Conservation (phyloP, 2,888 invertebrate species). For the Tricholauxania praeusta region DNA sequence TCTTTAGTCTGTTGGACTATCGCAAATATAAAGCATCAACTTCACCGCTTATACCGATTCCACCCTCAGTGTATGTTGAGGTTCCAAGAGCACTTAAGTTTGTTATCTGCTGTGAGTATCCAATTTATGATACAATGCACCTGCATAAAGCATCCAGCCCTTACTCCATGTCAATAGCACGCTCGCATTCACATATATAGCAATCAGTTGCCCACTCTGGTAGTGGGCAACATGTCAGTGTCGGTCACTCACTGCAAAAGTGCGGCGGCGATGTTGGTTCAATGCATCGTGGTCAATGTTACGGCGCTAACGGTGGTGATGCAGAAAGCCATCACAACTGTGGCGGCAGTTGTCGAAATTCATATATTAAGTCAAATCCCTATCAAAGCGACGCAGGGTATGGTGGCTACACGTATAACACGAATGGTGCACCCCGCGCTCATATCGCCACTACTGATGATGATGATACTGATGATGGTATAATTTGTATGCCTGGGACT, state of each 20-base stretch:
- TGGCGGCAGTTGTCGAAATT: conserved; percentile 62
- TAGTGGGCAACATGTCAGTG: conserved; percentile 58
- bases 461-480: conserved; percentile 61
- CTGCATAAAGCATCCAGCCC: conserved; percentile 68
- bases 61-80: conserved; percentile 87
- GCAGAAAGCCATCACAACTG: conserved; percentile 62
- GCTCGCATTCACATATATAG: conserved; percentile 68
- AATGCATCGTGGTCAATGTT: conserved; percentile 57
- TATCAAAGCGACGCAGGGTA: conserved; percentile 65
- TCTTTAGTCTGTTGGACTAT: conserved; percentile 82
- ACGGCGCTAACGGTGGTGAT: conserved; percentile 61
- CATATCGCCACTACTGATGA: conserved; percentile 37
- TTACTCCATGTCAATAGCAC: conserved; percentile 66
- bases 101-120: conserved; percentile 88
- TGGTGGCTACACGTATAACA: conserved; percentile 55
- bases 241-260: conserved; percentile 55
- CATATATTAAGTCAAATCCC: conserved; percentile 63
- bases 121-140: conserved; percentile 83
- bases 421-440: conserved; percentile 38
- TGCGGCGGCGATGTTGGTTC: conserved; percentile 45
- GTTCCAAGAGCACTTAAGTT: conserved; percentile 87
- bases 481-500: conserved; percentile 60
- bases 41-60: conserved; percentile 90
- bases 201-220: conserved; percentile 66
- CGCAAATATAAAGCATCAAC: conserved; percentile 89